Evolutionary conservation across 1,140 invertebrate species (phyloP), one percentile per base, ranked within the genome.

Genomic region (Micrasema longulum): DNA sequence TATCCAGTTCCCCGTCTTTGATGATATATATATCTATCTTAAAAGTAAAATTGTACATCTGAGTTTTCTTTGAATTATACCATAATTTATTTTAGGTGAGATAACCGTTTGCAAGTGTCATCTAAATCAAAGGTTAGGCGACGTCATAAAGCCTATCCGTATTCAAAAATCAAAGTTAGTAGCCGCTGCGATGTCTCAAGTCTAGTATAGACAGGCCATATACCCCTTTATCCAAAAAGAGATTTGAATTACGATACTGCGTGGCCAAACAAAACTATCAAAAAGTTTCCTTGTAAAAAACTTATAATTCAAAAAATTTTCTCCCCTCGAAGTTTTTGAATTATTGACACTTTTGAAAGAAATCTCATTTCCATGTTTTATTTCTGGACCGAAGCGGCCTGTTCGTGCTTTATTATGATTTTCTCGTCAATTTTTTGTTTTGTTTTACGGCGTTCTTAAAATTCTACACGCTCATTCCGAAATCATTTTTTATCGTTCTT

Each of bases 251-350:
- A 60, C 55, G 35, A 60, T 38, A 60, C 36, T 35, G 35, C 55
- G 55, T 16, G 35, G 36, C 55, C 55, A 64, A 47, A 64, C 43
- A 64, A 60, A 64, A 64, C 38, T 55, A 43, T 26, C n/a, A 43
- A 43, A 52, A 50, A 68, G 31, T 55, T 57, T 68, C 36, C 35
- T 38, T 23, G 38, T 14, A 45, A 48, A 53, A 69, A 69, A 65
- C 48, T 69, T 69, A 65, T 73, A 73, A 73, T 73, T 73, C 65
- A 73, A 73, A 73, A 72, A 73, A 69, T 43, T 73, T 68, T 47
- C 16, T 23, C 7, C 41, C 26, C 52, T 41, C 60, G 18, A 73
- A 73, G 55, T 73, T 73, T 68, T 73, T 73, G 57, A 73, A 73
- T 69, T 73, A 52, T 52, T 66, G 67, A 64, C 60, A 45, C 22